Conservation (phyloP, 2,113 vertebrate species). For the Colossoma macropomum region DNA sequence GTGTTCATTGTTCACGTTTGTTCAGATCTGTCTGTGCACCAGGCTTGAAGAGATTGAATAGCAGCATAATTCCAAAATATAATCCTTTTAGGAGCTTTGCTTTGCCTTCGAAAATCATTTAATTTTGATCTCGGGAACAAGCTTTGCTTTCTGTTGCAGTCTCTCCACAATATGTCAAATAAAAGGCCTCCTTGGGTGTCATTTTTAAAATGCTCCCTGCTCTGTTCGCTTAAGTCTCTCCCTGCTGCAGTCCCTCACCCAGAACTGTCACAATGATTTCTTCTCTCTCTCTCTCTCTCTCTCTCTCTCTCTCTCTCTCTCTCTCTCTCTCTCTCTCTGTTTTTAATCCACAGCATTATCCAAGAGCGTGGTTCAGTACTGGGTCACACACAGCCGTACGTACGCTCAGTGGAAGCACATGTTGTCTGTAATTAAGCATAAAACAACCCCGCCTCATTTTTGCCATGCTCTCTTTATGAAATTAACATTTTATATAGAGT, state of each 20-base stretch:
- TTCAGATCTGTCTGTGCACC: neutral
- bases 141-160: slow-evolving; percentile 33
- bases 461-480: slow-evolving; percentile 10
- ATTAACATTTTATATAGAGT: slow-evolving; percentile 12
- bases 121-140: slow-evolving; percentile 45
- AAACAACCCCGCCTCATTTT: slow-evolving; percentile 4
- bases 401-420: neutral
- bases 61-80: slow-evolving; percentile 45
- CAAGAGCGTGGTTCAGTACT: slow-evolving; percentile 34
- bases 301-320: slow-evolving; percentile 33
- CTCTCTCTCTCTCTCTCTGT: slow-evolving; percentile 2
- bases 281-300: neutral
- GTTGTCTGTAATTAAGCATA: slow-evolving; percentile 29
- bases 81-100: slow-evolving; percentile 43
- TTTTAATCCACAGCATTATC: slow-evolving; percentile 43
- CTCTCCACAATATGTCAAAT: slow-evolving; percentile 50
- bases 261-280: slow-evolving; percentile 60
- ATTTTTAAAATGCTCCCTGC: slow-evolving; percentile 53
- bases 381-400: slow-evolving; percentile 17
- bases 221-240: slow-evolving; percentile 47
- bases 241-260: slow-evolving; percentile 52
- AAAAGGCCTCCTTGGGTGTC: slow-evolving; percentile 55
- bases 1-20: slow-evolving; percentile 29
- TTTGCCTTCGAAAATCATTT: slow-evolving; percentile 46
- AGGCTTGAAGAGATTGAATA: slow-evolving; percentile 14